A percentile compares a stretch with the other conserved stretches of the same genome.
Evolutionary conservation across 2,113 vertebrate species (phyloP).

Genomic region (Cheirogaleus medius): DNA sequence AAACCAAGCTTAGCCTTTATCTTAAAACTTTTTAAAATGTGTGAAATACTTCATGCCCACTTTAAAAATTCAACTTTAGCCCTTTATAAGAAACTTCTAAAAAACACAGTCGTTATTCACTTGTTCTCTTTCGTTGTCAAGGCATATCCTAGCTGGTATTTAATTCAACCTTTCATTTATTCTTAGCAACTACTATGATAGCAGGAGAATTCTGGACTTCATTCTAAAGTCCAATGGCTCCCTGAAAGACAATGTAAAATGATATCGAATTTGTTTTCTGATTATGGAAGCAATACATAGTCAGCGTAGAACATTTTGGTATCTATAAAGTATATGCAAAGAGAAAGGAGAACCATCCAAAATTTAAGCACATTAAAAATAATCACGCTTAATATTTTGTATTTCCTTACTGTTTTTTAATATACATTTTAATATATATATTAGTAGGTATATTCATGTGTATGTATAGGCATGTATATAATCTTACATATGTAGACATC

Average conservation of each 20-base stretch:
- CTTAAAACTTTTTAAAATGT: slow-evolving; percentile 41
- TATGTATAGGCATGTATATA: not conserved
- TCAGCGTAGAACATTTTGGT: not conserved
- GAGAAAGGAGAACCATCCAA: not conserved
- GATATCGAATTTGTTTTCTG: not conserved
- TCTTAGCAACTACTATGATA: not conserved
- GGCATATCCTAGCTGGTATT: not conserved
- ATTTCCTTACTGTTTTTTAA: not conserved
- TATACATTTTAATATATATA: not conserved
- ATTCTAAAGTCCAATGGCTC: not conserved
- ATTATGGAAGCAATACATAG: not conserved
- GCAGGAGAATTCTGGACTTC: not conserved
- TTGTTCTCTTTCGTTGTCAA: not conserved
- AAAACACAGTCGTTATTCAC: not conserved
- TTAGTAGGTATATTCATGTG: not conserved
- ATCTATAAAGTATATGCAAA: not conserved
- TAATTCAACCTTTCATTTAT: not conserved
- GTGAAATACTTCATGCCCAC: not conserved
- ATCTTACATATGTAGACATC: not conserved
- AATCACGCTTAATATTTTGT: not conserved
- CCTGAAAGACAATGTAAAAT: not conserved
- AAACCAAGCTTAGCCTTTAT: slow-evolving; percentile 5
- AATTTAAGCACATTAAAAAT: slow-evolving; percentile 19
- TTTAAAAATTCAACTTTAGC: slow-evolving; percentile 13
- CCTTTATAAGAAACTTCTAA: not conserved